Conservation (phyloP, 2,113 vertebrate genomes). For the Epinephelus lanceolatus region DNA sequence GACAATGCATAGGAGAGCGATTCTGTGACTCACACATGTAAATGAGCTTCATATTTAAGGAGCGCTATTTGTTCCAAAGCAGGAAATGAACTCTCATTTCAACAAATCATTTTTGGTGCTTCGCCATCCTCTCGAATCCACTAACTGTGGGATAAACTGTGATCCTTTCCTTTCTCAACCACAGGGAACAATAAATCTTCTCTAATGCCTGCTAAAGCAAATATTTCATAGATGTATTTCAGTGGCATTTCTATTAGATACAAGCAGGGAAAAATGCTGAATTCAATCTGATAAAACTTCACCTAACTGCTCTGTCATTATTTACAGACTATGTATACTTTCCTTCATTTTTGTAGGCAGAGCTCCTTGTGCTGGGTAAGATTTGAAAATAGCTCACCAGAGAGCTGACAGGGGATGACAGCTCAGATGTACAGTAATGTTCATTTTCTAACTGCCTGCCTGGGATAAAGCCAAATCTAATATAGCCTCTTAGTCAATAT, state of each 20-base stretch:
- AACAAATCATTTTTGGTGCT: slow-evolving; percentile 49
- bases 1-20: slow-evolving; percentile 41
- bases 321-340: not conserved
- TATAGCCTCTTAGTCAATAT: slow-evolving; percentile 20
- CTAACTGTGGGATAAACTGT: slow-evolving; percentile 42
- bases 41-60: slow-evolving; percentile 64
- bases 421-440: slow-evolving; percentile 26
- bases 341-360: not conserved
- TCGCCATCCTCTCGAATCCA: slow-evolving; percentile 49
- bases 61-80: slow-evolving; percentile 46
- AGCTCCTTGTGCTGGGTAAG: not conserved
- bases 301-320: not conserved
- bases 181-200: slow-evolving; percentile 42
- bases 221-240: slow-evolving; percentile 25
- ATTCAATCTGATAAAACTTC: slow-evolving; percentile 17
- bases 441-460: slow-evolving; percentile 4
- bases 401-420: slow-evolving; percentile 10
- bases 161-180: not conserved
- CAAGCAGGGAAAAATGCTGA: slow-evolving; percentile 15
- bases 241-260: not conserved
- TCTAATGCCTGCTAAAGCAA: slow-evolving; percentile 21
- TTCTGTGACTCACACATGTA: slow-evolving; percentile 67
- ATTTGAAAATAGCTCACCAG: not conserved
- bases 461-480: slow-evolving; percentile 16
- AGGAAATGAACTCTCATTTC: slow-evolving; percentile 59